A percentile compares a stretch with the other conserved stretches of the same genome.
phyloP scores from a whole-genome alignment of 2,113 vertebrate species.

The Lophius piscatorius region DNA sequence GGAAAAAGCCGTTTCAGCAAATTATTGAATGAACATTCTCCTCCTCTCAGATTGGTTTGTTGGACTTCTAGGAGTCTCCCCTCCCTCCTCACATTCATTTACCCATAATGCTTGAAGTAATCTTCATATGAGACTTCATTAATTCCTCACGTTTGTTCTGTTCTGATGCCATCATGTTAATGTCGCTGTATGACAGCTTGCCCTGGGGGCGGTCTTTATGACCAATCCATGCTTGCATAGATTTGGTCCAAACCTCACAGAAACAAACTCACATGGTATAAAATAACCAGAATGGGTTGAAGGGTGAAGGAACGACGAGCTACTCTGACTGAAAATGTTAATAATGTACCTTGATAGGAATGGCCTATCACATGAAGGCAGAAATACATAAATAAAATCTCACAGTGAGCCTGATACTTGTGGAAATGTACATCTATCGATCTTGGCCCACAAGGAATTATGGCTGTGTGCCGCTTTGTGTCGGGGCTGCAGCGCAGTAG shows the following conservation, averaged over 20 bases:
- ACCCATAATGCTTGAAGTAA: no score
- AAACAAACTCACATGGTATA: not conserved
- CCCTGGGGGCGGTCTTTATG: conserved; percentile 14
- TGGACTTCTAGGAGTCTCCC: no score
- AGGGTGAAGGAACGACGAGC: not conserved
- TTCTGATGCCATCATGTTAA: conserved; percentile 4
- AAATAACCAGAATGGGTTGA: not conserved
- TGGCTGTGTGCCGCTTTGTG: conserved; percentile 57
- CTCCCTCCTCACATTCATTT: no score
- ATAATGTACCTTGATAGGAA: conserved; percentile 17
- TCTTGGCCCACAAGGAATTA: conserved; percentile 44
- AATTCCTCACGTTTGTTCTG: conserved; percentile 11
- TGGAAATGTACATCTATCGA: conserved; percentile 66
- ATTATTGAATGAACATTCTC: no score
- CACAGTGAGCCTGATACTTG: conserved; percentile 34
- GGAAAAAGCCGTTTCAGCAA: no score
- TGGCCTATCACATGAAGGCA: conserved; percentile 1
- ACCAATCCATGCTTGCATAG: conserved; percentile 21
- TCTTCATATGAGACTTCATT: no score
- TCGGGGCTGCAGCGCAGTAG: conserved; percentile 40
- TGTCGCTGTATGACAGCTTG: conserved; percentile 4
- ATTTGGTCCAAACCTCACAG: conserved; percentile 3
- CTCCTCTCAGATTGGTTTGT: no score
- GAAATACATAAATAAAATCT: conserved; percentile 23
- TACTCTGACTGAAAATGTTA: conserved; percentile 5